Base-by-base conservation (phyloP, 2,113 vertebrate genomes). In the Pteropus alecto region DNA sequence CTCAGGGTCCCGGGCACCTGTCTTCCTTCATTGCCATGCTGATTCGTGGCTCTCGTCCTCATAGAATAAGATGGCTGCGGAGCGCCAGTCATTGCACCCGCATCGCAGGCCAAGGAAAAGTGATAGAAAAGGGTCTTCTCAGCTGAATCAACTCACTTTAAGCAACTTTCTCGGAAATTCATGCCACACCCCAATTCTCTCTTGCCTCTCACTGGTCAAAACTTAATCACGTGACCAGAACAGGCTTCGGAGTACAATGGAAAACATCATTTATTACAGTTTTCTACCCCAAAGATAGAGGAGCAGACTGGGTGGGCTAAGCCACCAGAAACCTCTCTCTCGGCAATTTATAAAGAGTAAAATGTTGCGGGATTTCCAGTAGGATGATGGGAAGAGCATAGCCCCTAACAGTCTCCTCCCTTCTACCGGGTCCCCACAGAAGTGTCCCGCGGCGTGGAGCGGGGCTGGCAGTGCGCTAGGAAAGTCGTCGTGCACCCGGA, bases 281-380 rank as follows among this genome's bases (percentile, higher is more conserved):
- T 26, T 48, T 54, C 70, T 51, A 5, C 4, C 24, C 65, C 46
- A 0, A 7, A 70, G 56, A 56, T 0, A 15, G 19, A 81, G 60
- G 28, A 83, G 16, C 60, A 43, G 19, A 30, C 11, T 0, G 2
- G 4, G 2, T 3, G 5, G 4, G 4, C 0, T 1, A 21, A 58
- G 58, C 38, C 51, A 9, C n/a, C 56, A 60, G 24, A 3, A 58
- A 6, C 19, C 35, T 54, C 28, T n/a, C 0, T 38, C 13, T 41
- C 6, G 24, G 77, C 33, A 43, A 7, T 3, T 28, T 30, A 2
- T 33, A 48, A 35, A 22, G 65, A 46, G 14, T 28, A 19, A 33
- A 33, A 6, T 2, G 6, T 14, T 19, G 28, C 19, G 54, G 78
- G 33, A 7, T 54, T 60, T 78, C 22, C 41, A n/a, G 0, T 0